Evolutionary conservation across 2,888 invertebrate genomes (phyloP).

Genomic region (Drosophila neotestacea): DNA sequence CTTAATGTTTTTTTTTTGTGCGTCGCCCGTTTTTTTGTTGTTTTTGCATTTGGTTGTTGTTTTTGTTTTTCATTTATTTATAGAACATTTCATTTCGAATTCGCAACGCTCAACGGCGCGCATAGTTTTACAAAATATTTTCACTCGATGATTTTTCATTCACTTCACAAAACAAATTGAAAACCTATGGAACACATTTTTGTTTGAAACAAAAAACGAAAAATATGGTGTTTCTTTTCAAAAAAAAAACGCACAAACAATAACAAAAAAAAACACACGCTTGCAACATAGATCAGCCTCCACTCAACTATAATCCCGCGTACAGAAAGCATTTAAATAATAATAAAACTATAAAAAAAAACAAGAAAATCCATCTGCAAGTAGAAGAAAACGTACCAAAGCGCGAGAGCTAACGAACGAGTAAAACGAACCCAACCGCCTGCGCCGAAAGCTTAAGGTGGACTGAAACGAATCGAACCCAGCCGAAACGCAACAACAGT

Average conservation of each 20-base stretch:
- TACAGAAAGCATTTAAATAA: conserved; percentile 19
- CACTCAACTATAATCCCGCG: conserved; percentile 63
- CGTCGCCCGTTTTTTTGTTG: conserved; percentile 40
- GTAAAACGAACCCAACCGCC: conserved; percentile 58
- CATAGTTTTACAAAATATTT: conserved; percentile 67
- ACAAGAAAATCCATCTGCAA: conserved; percentile 20
- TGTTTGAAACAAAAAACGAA: not conserved
- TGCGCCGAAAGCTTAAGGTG: conserved; percentile 81
- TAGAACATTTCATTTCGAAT: conserved; percentile 73
- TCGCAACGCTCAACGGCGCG: conserved; percentile 70
- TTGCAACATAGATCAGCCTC: conserved; percentile 19
- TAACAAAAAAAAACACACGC: conserved; percentile 17
- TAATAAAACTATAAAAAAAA: conserved; percentile 23
- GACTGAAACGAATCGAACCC: conserved; percentile 73
- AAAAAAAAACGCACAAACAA: conserved; percentile 21
- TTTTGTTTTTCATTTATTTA: conserved; percentile 73
- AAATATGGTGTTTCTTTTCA: conserved; percentile 1
- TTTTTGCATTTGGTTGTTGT: conserved; percentile 42
- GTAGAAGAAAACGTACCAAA: conserved; percentile 46
- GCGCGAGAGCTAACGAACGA: conserved; percentile 52
- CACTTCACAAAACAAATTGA: conserved; percentile 29
- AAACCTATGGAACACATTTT: conserved; percentile 18
- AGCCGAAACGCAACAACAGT: conserved; percentile 56
- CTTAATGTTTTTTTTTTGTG: conserved; percentile 34
- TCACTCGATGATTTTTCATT: conserved; percentile 56